Base-by-base conservation (phyloP, 30 jellyfish, hydroid and myxozoan species). In the Hydra vulgaris region DNA sequence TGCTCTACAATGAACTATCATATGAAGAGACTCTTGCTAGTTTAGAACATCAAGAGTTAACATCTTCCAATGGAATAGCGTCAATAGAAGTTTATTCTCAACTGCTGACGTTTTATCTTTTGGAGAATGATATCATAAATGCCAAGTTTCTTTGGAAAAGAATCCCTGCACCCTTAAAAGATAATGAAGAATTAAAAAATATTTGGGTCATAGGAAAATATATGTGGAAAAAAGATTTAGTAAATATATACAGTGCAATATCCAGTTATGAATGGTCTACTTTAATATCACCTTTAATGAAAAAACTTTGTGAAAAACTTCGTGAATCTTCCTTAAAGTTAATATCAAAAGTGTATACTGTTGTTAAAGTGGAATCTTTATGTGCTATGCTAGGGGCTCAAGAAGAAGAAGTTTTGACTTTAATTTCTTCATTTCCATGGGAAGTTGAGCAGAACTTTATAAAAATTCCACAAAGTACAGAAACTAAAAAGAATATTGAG, bases 121-220 rank as follows among this genome's bases (percentile, higher is more conserved):
- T 80, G 1, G 84, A 80, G 18, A 66, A 25, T 66, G 87, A 80
- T 21, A 19, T 66, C 0, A 66, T 88, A 25, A 82, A 84, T 79
- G 96, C 96, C 20, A 88, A 88, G 84, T 88, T 88, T 72, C 88
- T 88, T 7, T 88, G 96, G 96, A 88, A 88, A 73, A 79, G 96
- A 67, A 79, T 88, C 19, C 96, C 96, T 20, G 88, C 70, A 18
- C 74, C 20, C 52, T 27, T 73, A 25, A 88, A 88, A 79, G 53
- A 83, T 23, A 84, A 85, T 83, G 21, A 87, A 40, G 90, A 88
- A 23, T 82, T 88, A 21, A 79, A 74, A 73, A 77, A 25, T 53
- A 25, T 88, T 52, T 88, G 96, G 96, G 79, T 80, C 74, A 77
- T 88, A 53, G 96, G 95, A 18, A 91, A 88, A 81, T 77, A 71